Evolutionary conservation across 1,140 invertebrate genomes (phyloP), one percentile per base, ranked within the genome.

Genomic region (Scaptodrosophila lebanonensis): DNA sequence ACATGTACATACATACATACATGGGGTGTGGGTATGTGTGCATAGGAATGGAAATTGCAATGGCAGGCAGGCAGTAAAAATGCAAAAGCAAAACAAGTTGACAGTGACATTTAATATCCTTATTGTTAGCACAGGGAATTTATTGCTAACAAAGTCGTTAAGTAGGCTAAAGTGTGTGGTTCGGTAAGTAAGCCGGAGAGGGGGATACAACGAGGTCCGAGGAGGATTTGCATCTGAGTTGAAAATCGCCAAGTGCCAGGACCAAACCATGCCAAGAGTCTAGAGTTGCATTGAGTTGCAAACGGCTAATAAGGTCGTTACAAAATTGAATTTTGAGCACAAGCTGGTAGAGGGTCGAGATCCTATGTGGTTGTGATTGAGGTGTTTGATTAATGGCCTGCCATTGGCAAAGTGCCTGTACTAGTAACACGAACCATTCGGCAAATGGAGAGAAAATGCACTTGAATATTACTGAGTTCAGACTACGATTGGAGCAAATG

Each of bases 41-140:
- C 32, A 33, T 33, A 33, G 3, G 12, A 33, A n/a, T n/a, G 5
- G 32, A 33, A 33, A 33, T 8, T 33, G 32, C 8, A 9, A 33
- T 33, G 35, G 13, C 9, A 5, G 35, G 4, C 15, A 16, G 5
- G 15, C 11, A n/a, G n/a, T n/a, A n/a, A n/a, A 38, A 38, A 13
- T 12, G 15, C 35, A 38, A 38, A 9, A 38, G 13, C 35, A 38
- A 13, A n/a, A 33, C 32, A 11, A 33, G 22, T 25, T n/a, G 32
- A 11, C 32, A 38, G 13, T 38, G 35, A 38, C 35, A 38, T 38
- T 38, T 38, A 38, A 38, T 38, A 38, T 38, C 35, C 15, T 38
- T 38, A 38, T 38, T 38, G 35, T 38, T 8, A 38, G 35, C 15
- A 16, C 3, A 25, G 13, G 2, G 35, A 38, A 38, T 38, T 38